phyloP scores from a whole-genome alignment of 2,113 vertebrate genomes.

The Campylorhamphus procurvoides region DNA sequence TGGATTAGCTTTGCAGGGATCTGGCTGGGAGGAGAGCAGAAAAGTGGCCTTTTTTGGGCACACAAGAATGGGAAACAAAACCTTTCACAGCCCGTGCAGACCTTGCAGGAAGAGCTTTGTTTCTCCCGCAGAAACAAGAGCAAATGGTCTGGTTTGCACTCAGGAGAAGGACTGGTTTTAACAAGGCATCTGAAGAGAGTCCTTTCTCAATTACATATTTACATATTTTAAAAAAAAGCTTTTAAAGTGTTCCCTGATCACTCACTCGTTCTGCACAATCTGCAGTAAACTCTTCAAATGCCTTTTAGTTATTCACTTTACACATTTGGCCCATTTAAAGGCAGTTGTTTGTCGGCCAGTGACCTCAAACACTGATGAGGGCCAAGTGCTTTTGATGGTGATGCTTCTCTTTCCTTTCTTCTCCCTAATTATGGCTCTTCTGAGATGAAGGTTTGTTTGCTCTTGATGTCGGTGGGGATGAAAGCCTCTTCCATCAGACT shows the following conservation, averaged over 20 bases:
- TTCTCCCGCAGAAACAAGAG: neutral
- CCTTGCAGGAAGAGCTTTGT: neutral
- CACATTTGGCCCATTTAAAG: neutral
- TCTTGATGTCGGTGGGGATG: neutral
- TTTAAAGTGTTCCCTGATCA: neutral
- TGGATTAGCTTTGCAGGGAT: neutral
- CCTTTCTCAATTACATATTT: neutral
- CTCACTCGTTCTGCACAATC: neutral
- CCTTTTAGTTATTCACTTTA: neutral
- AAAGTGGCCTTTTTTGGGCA: too few species aligned
- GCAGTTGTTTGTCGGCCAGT: neutral
- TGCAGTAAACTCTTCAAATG: neutral
- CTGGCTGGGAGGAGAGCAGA: neutral
- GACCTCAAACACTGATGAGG: neutral
- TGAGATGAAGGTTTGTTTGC: neutral
- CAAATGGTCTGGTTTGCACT: neutral
- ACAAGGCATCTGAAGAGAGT: neutral
- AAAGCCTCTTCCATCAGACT: neutral
- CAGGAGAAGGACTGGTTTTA: neutral
- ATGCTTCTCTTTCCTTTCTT: neutral
- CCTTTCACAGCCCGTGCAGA: neutral
- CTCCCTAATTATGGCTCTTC: slow-evolving; percentile 25
- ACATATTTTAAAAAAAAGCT: neutral
- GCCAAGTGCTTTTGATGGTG: neutral
- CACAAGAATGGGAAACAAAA: fast-evolving